A percentile compares a stretch with the other conserved stretches of the same genome.
These are phyloP conservation scores for Thamnophis elegans DNA, from an alignment of 2,797 vertebrate species.

Conservation along the genomic window DNA sequence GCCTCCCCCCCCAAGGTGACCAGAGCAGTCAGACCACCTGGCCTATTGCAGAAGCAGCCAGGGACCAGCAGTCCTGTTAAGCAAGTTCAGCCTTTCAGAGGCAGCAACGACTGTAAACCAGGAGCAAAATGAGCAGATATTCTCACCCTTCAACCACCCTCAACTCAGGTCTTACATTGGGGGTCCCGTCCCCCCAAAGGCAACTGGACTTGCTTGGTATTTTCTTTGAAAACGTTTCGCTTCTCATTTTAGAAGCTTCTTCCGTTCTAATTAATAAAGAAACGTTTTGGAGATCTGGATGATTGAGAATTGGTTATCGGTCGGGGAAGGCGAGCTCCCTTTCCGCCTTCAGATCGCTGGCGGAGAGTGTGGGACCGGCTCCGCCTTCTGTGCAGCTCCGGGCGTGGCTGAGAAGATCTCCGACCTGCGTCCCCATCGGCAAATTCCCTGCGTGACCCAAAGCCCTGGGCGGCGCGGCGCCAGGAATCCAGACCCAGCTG, in stretches of 20 bases:
- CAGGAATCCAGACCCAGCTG: not conserved
- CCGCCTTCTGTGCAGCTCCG: not conserved
- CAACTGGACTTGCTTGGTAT: no score
- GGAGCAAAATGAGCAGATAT: not conserved
- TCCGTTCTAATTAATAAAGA: no score
- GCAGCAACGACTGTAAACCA: not conserved
- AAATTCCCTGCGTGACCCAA: not conserved
- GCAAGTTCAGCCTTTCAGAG: not conserved
- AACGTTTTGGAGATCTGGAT: no score
- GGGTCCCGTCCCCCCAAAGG: rapidly evolving
- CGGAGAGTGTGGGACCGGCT: not conserved
- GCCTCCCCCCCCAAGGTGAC: not conserved
- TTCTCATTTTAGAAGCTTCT: no score
- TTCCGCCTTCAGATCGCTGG: not conserved
- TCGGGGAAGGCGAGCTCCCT: not conserved
- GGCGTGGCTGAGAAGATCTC: not conserved
- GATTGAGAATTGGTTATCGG: no score
- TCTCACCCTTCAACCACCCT: not conserved
- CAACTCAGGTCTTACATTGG: not conserved
- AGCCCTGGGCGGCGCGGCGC: not conserved
- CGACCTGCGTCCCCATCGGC: not conserved
- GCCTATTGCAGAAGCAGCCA: not conserved
- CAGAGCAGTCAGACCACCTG: not conserved
- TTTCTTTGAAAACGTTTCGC: no score
- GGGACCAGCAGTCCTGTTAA: not conserved